A percentile compares a stretch with the other conserved stretches of the same genome.
phyloP scores from a whole-genome alignment of 1,140 invertebrate species.

The Zaprionus gabonicus region DNA sequence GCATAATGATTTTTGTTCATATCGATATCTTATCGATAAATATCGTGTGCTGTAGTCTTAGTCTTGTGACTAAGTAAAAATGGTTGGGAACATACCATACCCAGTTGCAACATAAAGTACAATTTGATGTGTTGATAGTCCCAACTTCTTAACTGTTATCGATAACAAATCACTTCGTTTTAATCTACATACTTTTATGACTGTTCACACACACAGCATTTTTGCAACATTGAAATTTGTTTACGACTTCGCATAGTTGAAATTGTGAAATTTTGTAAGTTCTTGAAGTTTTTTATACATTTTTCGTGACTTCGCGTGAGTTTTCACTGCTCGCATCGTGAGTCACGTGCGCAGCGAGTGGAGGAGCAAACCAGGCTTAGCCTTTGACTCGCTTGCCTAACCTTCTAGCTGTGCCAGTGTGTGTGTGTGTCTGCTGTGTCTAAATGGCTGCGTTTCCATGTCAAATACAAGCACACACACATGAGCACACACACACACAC shows the following conservation, averaged over 20 bases:
- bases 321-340: not conserved
- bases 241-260: not conserved
- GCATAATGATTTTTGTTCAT: too few relatives aligned
- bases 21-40: not conserved
- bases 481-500: conserved; percentile 9
- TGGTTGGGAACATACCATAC: too few relatives aligned
- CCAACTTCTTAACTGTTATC: not conserved
- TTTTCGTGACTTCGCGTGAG: not conserved
- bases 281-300: not conserved
- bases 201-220: not conserved
- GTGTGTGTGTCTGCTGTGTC: conserved; percentile 29
- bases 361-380: not conserved
- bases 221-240: not conserved
- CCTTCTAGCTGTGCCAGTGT: conserved; percentile 22
- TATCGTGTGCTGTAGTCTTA: not conserved
- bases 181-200: not conserved
- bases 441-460: conserved; percentile 58
- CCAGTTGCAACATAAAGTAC: too few relatives aligned
- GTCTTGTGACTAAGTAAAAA: not conserved
- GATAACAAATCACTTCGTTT: not conserved
- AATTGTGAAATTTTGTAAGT: not conserved
- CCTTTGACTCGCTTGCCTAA: conserved; percentile 13
- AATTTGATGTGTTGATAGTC: not conserved
- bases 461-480: conserved; percentile 27
- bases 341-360: conserved; percentile 5